phyloP scores from a whole-genome alignment of 2,888 invertebrate genomes.

The Tipula unca region DNA sequence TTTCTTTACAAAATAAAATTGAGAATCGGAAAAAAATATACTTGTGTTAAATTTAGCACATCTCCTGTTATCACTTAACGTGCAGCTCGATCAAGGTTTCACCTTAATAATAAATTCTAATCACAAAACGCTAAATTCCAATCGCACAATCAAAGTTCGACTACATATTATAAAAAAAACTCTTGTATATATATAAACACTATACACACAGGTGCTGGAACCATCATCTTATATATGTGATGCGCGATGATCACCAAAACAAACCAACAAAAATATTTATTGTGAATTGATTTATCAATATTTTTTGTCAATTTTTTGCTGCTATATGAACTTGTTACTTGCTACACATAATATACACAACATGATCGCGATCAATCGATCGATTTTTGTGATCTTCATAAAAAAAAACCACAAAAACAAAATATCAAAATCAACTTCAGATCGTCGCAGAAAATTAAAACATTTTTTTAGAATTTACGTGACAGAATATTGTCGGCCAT shows the following conservation, averaged over 20 bases:
- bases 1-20: not conserved
- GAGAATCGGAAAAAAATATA: not conserved
- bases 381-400: constrained; percentile 2
- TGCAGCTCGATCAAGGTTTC: not conserved
- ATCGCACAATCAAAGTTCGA: not conserved
- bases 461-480: constrained; percentile 16
- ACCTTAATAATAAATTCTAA: not conserved
- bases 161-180: not conserved
- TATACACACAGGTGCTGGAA: not conserved
- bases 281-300: constrained; percentile 16
- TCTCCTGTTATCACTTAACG: not conserved
- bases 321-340: not conserved
- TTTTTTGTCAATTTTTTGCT: not conserved
- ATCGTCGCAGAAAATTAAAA: constrained; percentile 14
- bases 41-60: constrained; percentile 2
- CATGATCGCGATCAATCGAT: not conserved
- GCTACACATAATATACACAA: not conserved
- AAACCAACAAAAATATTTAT: not conserved
- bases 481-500: constrained; percentile 18
- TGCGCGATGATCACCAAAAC: not conserved
- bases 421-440: not conserved
- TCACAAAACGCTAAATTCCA: not conserved
- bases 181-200: not conserved
- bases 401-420: not conserved
- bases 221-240: not conserved